phyloP scores from a whole-genome alignment of 2,113 vertebrate genomes.

The Enhydra lutris region DNA sequence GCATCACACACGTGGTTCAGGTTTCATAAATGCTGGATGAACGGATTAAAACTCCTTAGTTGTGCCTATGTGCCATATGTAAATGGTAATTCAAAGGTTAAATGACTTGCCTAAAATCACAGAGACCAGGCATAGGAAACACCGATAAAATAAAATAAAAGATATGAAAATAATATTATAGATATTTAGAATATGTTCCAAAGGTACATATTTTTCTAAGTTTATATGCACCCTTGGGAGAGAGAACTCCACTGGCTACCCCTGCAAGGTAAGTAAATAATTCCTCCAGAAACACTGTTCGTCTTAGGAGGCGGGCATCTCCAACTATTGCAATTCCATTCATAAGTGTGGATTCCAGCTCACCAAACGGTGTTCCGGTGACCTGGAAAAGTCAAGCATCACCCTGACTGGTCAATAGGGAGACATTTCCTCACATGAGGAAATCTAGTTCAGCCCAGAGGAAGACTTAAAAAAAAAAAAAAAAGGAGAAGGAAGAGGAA shows the following conservation, averaged over 20 bases:
- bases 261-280: not conserved
- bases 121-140: not conserved
- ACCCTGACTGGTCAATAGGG: not conserved
- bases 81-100: not conserved
- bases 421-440: not conserved
- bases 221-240: not conserved
- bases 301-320: not conserved
- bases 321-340: slow-evolving; percentile 11
- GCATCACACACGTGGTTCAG: not conserved
- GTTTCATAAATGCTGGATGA: not conserved
- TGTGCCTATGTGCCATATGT: not conserved
- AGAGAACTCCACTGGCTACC: not conserved
- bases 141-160: not conserved
- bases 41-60: not conserved
- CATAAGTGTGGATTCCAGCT: slow-evolving; percentile 3
- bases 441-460: not conserved
- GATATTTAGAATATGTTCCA: not conserved
- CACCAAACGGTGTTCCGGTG: slow-evolving; percentile 49
- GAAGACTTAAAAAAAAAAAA: not conserved
- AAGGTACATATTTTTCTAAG: not conserved
- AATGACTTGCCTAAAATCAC: not conserved
- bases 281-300: not conserved
- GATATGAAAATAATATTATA: not conserved
- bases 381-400: slow-evolving; percentile 52
- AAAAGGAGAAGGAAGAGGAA: not conserved